Percentiles rank a stretch among this genome's conserved stretches.
Evolutionary conservation across 2,888 invertebrate genomes (phyloP).

Genomic region (Xylocampa areola): DNA sequence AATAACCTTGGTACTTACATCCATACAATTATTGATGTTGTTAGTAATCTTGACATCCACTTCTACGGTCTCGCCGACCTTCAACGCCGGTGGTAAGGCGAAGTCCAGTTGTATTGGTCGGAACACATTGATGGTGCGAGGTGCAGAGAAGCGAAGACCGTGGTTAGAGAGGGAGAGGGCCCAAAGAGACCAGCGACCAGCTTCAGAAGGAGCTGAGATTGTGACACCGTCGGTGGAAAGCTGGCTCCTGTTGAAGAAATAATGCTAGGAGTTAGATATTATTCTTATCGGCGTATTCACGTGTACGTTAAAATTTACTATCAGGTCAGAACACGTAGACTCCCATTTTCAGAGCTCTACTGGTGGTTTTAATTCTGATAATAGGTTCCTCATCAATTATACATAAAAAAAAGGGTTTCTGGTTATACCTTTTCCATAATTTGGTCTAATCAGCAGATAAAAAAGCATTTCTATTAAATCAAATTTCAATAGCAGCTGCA

Average conservation of each 20-base stretch:
- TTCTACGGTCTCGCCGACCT: slow-evolving; percentile 91
- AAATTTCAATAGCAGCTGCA: too few relatives aligned
- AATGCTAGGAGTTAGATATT: too few relatives aligned
- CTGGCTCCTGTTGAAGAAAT: slow-evolving; percentile 80
- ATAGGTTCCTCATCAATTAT: too few relatives aligned
- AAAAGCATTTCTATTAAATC: too few relatives aligned
- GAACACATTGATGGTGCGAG: slow-evolving; percentile 90
- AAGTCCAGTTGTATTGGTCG: slow-evolving; percentile 91
- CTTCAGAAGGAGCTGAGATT: slow-evolving; percentile 90
- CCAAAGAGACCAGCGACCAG: slow-evolving; percentile 92
- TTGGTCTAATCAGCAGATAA: too few relatives aligned
- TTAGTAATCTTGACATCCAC: slow-evolving; percentile 92
- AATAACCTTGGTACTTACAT: slow-evolving; percentile 85
- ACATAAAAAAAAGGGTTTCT: too few relatives aligned
- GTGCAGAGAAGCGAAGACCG: slow-evolving; percentile 89
- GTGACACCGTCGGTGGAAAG: slow-evolving; percentile 90
- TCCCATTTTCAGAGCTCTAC: too few relatives aligned
- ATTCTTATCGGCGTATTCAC: too few relatives aligned
- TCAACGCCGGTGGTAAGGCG: slow-evolving; percentile 89
- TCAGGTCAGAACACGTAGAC: too few relatives aligned
- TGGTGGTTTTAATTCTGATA: too few relatives aligned
- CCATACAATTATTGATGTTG: slow-evolving; percentile 92
- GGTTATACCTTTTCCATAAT: too few relatives aligned
- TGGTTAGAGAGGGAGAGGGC: slow-evolving; percentile 89
- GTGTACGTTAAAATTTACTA: too few relatives aligned